phyloP scores from a whole-genome alignment of 2,888 invertebrate genomes.

The Aplocera efformata region DNA sequence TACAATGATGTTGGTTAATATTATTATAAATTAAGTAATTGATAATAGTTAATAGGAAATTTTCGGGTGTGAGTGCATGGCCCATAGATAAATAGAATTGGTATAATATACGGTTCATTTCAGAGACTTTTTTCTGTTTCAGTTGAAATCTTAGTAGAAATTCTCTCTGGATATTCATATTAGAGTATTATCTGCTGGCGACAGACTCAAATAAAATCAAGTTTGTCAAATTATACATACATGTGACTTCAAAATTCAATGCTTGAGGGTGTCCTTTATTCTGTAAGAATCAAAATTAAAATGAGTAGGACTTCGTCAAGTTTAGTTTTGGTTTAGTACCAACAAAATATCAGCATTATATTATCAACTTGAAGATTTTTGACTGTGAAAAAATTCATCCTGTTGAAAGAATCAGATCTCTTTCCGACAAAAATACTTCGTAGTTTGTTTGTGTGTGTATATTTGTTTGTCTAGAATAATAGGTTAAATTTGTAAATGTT shows the following conservation, averaged over 20 bases:
- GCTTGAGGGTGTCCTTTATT: too few relatives aligned
- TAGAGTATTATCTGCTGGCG: too few relatives aligned
- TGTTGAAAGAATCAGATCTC: constrained; percentile 48
- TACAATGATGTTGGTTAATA: constrained; percentile 66
- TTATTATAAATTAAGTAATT: constrained; percentile 47
- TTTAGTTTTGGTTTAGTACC: too few relatives aligned
- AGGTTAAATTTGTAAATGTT: constrained; percentile 74
- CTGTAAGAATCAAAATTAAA: too few relatives aligned
- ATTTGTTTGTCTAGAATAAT: constrained; percentile 71
- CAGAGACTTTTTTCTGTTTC: too few relatives aligned
- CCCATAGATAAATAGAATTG: constrained; percentile 14
- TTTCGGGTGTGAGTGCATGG: constrained; percentile 20
- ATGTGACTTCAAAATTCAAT: too few relatives aligned
- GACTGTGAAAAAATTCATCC: constrained; percentile 19
- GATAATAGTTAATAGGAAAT: constrained; percentile 19
- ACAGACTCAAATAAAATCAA: too few relatives aligned
- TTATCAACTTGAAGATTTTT: constrained; percentile 12
- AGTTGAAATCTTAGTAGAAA: too few relatives aligned
- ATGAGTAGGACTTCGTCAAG: too few relatives aligned
- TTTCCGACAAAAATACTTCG: constrained; percentile 38
- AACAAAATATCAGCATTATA: background rate
- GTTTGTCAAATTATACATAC: too few relatives aligned
- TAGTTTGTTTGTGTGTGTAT: constrained; percentile 69
- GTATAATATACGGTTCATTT: background rate
- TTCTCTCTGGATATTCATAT: too few relatives aligned